Conservation (phyloP, 30 jellyfish, hydroid and myxozoan species). For the Cassiopea andromeda region DNA sequence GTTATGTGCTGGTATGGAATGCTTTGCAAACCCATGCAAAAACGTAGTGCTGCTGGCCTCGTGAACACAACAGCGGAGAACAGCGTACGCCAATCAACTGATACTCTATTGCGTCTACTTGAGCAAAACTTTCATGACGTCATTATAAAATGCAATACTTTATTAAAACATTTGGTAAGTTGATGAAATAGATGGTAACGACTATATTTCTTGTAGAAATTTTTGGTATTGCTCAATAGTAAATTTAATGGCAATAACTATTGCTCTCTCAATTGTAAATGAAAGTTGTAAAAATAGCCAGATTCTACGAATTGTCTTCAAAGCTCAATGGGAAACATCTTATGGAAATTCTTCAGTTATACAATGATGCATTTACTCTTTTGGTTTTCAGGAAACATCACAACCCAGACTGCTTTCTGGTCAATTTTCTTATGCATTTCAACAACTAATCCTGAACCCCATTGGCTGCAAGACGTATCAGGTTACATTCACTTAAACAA, state of each 20-base stretch:
- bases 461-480: slow-evolving; percentile 29
- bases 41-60: too few species aligned
- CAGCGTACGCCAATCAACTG: neutral
- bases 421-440: neutral
- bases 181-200: neutral
- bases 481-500: neutral
- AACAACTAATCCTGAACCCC: slow-evolving; percentile 1
- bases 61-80: too few species aligned
- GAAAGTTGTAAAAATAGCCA: too few species aligned
- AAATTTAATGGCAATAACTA: too few species aligned
- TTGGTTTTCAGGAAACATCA: neutral
- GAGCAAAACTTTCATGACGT: neutral
- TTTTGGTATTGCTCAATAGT: too few species aligned
- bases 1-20: too few species aligned
- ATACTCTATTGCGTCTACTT: neutral
- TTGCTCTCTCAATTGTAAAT: too few species aligned
- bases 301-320: too few species aligned
- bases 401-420: neutral
- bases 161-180: neutral
- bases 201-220: neutral
- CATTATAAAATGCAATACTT: neutral
- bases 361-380: too few species aligned
- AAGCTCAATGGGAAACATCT: too few species aligned
- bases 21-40: too few species aligned
- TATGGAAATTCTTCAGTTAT: too few species aligned